A percentile compares a stretch with the other conserved stretches of the same genome.
Conservation (phyloP, 1,140 invertebrate genomes). For the fruit fly (Drosophila melanogaster) region DNA sequence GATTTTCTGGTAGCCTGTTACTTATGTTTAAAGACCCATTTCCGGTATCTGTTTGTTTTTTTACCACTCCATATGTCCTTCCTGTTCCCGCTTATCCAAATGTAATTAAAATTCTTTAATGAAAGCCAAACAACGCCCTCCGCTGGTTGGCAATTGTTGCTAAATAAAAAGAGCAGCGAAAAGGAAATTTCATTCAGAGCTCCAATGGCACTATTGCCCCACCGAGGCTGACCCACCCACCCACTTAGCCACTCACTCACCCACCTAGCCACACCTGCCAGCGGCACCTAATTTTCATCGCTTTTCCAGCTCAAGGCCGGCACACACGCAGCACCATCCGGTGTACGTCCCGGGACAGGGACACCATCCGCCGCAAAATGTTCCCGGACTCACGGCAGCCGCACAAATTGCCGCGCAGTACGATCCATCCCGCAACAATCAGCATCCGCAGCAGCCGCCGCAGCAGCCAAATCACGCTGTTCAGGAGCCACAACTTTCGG, state of each 20-base stretch:
- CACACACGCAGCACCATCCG: slow-evolving; percentile 66
- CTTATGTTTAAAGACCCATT: slow-evolving; percentile 1
- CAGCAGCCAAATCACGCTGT: slow-evolving; percentile 49
- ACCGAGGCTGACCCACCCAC: neutral
- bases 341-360: slow-evolving; percentile 67
- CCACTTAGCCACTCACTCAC: neutral
- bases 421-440: slow-evolving; percentile 73
- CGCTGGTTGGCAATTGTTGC: slow-evolving; percentile 26
- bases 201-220: slow-evolving; percentile 22
- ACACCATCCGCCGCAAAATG: slow-evolving; percentile 38
- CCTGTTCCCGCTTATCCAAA: slow-evolving; percentile 15
- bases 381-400: slow-evolving; percentile 57
- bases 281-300: slow-evolving; percentile 14
- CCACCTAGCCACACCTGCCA: neutral
- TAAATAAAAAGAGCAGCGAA: slow-evolving; percentile 33
- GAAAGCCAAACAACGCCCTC: slow-evolving; percentile 39
- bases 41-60: slow-evolving; percentile 1
- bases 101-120: slow-evolving; percentile 51
- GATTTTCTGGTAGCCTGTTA: neutral
- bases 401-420: slow-evolving; percentile 82
- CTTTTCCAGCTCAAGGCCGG: slow-evolving; percentile 63
- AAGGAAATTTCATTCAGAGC: slow-evolving; percentile 19
- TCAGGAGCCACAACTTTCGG: slow-evolving; percentile 67
- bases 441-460: slow-evolving; percentile 48
- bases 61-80: slow-evolving; percentile 3